Percentiles rank a stretch among this genome's conserved stretches.
These are phyloP conservation scores for Sula dactylatra DNA, from an alignment of 2,113 vertebrate species.

Conservation along the genomic window DNA sequence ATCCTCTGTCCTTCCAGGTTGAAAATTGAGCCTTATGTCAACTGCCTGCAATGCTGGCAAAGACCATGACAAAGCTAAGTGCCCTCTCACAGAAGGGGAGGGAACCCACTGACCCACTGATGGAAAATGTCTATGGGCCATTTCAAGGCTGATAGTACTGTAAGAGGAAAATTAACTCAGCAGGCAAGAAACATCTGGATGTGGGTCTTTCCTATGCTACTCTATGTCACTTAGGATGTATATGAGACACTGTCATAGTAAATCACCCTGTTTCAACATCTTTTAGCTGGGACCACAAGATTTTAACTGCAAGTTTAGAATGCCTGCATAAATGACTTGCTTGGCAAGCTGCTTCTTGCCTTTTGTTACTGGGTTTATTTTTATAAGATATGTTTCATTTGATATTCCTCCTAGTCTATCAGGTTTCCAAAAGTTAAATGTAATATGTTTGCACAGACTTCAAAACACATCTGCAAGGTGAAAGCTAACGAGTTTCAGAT, in stretches of 20 bases:
- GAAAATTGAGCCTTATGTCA: background rate
- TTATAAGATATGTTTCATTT: background rate
- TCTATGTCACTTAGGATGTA: background rate
- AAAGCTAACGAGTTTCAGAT: background rate
- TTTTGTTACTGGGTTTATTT: background rate
- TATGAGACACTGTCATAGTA: background rate
- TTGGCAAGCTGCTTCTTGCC: background rate
- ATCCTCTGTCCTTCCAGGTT: background rate
- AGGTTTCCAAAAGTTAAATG: background rate
- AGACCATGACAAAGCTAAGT: background rate
- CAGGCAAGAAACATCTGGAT: background rate
- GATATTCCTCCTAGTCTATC: background rate
- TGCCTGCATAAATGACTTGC: background rate
- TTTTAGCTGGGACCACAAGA: background rate
- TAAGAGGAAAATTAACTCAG: background rate
- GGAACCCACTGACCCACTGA: too few species aligned
- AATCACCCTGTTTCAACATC: background rate
- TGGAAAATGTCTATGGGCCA: background rate
- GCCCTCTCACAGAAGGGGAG: background rate
- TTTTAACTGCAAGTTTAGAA: slow-evolving; percentile 8
- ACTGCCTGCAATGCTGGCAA: background rate
- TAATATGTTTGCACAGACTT: background rate
- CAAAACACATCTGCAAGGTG: background rate
- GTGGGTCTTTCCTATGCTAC: background rate
- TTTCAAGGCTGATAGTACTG: background rate